Evolutionary conservation across 2,113 vertebrate species (phyloP), one percentile per base, ranked within the genome.

Genomic region (Rhipidura dahli): DNA sequence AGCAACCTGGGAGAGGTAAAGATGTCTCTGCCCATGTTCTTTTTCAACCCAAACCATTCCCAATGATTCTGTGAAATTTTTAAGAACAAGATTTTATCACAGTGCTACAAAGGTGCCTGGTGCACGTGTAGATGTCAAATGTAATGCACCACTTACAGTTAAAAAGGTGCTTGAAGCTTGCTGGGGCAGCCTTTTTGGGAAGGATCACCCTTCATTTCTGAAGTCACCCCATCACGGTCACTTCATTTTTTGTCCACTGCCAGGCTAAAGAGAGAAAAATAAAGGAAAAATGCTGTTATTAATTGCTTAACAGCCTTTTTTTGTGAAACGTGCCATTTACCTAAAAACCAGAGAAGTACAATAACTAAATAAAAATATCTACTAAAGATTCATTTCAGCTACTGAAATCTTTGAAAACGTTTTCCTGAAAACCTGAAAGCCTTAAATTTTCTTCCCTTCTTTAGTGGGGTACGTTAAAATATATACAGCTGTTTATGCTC

Each of bases 271-370:
- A 26, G 1, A 59, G 2, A 40, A 2, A 60, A 42, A 37, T 1
- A 27, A 17, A 53, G 4, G 1, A 45, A 45, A 27, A 35, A 42
- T 0, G 0, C 3, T 6, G 19, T 56, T n/a, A 65, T 3, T 9
- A 11, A 16, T 1, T 0, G 6, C 2, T 0, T 2, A 39, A 31
- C 3, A 4, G 6, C 11, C 1, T 7, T 19, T 15, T 2, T 31
- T 7, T 3, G 5, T 4, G 4, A 59, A 27, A 18, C 2, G 3
- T 3, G 1, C 0, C 7, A 4, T 3, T 16, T 5, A 7, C 4
- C 9, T 11, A 4, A 28, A 71, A 56, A 51, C 0, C 16, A 9
- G 2, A 44, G 2, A 8, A 19, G 11, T 11, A 17, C 35, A 51
- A 12, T 1, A 4, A 9, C 1, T 7, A 13, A 21, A 56, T 30